phyloP scores from a whole-genome alignment of 2,113 vertebrate genomes.

The Chloroceryle aenea region DNA sequence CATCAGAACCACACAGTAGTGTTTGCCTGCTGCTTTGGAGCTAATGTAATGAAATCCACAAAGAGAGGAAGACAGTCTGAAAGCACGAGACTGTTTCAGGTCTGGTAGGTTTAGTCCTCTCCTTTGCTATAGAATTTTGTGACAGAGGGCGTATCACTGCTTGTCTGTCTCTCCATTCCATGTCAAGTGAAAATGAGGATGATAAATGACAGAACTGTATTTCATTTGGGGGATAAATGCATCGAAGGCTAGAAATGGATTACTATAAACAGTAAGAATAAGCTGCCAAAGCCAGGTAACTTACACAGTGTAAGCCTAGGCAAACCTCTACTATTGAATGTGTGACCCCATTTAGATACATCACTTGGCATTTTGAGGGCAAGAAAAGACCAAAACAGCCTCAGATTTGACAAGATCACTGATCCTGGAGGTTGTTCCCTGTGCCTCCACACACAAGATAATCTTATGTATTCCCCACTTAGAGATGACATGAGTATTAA shows the following conservation, averaged over 20 bases:
- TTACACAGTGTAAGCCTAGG: not conserved
- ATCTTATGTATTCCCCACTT: not conserved
- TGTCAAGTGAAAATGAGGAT: fast-evolving
- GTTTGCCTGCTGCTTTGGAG: not conserved
- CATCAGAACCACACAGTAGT: not conserved
- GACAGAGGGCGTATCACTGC: not conserved
- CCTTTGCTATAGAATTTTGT: not conserved
- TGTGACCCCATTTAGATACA: not conserved
- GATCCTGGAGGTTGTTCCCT: not conserved
- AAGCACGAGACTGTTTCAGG: not conserved
- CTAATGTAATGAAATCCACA: not conserved
- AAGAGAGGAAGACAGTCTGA: not conserved
- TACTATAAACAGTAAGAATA: not conserved
- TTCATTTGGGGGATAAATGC: not conserved
- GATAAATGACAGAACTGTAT: not conserved
- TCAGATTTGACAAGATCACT: not conserved
- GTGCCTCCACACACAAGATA: not conserved
- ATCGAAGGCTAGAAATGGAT: not conserved
- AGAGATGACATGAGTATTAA: not conserved
- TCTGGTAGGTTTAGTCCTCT: not conserved
- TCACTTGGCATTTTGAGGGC: not conserved
- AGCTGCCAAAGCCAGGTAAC: not conserved
- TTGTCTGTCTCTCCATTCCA: not conserved
- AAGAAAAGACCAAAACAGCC: not conserved
- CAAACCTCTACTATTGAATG: not conserved